Evolutionary conservation across 2,113 vertebrate species (phyloP), one percentile per base, ranked within the genome.

Genomic region (Platichthys flesus): DNA sequence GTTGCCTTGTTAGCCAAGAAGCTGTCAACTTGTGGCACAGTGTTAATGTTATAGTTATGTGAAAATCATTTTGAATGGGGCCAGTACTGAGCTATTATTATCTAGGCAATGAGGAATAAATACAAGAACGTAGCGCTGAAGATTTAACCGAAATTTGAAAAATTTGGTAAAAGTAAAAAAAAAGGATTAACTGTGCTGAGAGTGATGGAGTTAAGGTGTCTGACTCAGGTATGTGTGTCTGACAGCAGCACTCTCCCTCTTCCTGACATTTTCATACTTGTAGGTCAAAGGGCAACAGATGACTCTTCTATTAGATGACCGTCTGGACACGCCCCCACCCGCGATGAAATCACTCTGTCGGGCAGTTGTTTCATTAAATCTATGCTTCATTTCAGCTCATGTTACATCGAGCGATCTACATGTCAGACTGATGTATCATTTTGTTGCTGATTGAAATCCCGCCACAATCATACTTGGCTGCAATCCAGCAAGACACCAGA

Each of bases 221-320:
- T 70, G 52, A 62, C 60, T 56, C 40, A 52, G 60, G 58, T 79
- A 28, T 78, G 66, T 76, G 24, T 77, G 66, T 37, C 74, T 81
- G 88, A 87, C 77, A 70, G 63, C 66, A 61, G 65, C 15, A 64
- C 79, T 81, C 71, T 71, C 67, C 42, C 62, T 75, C 55, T 28
- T 76, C 26, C 79, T 73, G 66, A 85, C 72, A 78, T 55, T 63
- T 67, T 24, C 71, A 51, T 64, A 45, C 42, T 63, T n/a, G 23
- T 35, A 45, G 83, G 76, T 86, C 76, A 89, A 74, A 87, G 87
- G 87, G 52, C 82, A 91, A 78, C 87, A 86, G 77, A 86, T 91
- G 90, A 65, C 69, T 74, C 62, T 60, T 63, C 58, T 81, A 71
- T 80, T 55, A 76, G 71, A 70, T 76, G 80, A 89, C 78, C 65